Conservation (phyloP, 2,113 vertebrate species). For the Xerus inauris region DNA sequence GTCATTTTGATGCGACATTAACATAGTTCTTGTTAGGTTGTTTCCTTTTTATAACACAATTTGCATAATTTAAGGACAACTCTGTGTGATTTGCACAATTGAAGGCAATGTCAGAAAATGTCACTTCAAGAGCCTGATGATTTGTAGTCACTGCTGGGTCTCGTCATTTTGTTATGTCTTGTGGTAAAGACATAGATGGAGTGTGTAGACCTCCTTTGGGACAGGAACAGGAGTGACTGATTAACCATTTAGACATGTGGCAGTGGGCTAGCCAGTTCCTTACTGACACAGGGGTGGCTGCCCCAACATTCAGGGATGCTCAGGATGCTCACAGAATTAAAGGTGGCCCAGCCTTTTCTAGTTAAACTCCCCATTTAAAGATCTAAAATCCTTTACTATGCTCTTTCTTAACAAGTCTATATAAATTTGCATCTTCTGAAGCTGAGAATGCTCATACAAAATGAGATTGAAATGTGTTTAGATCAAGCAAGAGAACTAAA, state of each 20-base stretch:
- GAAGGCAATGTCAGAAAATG: conserved; percentile 61
- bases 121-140: conserved; percentile 25
- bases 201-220: rapidly evolving
- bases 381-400: background rate
- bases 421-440: conserved; percentile 41
- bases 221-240: background rate
- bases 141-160: background rate
- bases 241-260: background rate
- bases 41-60: conserved; percentile 67
- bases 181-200: background rate
- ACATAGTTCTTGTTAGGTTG: conserved; percentile 43
- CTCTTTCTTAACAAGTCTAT: conserved; percentile 24
- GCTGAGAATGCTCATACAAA: background rate
- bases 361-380: background rate
- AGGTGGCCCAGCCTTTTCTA: background rate
- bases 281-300: background rate
- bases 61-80: conserved; percentile 75
- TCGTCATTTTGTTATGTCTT: background rate
- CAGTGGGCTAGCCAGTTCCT: background rate
- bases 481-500: conserved; percentile 28
- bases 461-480: conserved; percentile 27
- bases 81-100: conserved; percentile 3
- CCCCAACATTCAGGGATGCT: background rate
- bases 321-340: background rate
- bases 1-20: conserved; percentile 57